phyloP scores from a whole-genome alignment of 2,797 vertebrate genomes.

The Rhinophrynus dorsalis region DNA sequence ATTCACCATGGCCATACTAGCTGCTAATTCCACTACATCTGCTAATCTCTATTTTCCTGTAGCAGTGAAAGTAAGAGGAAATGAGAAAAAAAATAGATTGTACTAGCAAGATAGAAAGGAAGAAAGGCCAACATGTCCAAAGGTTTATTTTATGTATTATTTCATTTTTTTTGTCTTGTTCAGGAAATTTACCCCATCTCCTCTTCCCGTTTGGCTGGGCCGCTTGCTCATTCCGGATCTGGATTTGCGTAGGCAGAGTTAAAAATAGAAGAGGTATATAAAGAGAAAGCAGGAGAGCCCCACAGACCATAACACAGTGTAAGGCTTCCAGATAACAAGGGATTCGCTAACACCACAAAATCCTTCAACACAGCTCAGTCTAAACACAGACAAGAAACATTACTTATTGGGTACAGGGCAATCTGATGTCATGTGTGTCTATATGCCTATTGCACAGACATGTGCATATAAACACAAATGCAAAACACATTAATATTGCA shows the following conservation, averaged over 20 bases:
- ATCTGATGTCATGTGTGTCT: too few species aligned
- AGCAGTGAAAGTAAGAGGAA: slow-evolving; percentile 67
- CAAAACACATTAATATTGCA: too few species aligned
- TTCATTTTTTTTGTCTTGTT: slow-evolving; percentile 51
- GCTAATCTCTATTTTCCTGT: slow-evolving; percentile 55
- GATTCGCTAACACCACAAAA: not conserved
- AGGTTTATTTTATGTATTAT: not conserved
- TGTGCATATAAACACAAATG: too few species aligned
- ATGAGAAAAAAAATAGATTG: slow-evolving; percentile 57
- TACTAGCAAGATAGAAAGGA: slow-evolving; percentile 63
- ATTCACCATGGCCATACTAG: not conserved
- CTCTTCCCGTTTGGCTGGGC: slow-evolving; percentile 85
- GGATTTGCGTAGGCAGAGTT: slow-evolving; percentile 81
- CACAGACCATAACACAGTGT: slow-evolving; percentile 1
- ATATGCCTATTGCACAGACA: too few species aligned
- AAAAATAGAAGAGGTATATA: slow-evolving; percentile 88
- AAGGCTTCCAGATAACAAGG: slow-evolving; percentile 16
- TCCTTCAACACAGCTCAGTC: slow-evolving; percentile 6
- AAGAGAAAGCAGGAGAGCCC: slow-evolving; percentile 50
- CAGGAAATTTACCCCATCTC: slow-evolving; percentile 82
- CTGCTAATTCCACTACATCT: slow-evolving; percentile 11
- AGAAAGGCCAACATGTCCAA: slow-evolving; percentile 65
- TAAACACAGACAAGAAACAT: slow-evolving; percentile 11
- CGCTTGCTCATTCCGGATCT: slow-evolving; percentile 72
- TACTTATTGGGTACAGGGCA: not conserved